Base-by-base conservation (phyloP, 2,797 vertebrate genomes). In the Neoniphon sammara region DNA sequence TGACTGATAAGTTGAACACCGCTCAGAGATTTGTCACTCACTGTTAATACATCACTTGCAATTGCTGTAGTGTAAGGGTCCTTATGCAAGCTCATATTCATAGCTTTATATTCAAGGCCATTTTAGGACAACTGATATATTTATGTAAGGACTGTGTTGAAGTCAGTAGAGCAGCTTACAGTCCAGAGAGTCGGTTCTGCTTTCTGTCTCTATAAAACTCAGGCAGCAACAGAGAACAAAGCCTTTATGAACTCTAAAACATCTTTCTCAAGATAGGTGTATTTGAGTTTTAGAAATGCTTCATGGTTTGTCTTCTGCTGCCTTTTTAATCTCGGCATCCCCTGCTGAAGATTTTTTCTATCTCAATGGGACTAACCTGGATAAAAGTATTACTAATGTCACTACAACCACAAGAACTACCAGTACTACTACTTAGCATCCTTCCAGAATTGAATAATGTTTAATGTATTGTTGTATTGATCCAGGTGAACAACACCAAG, bases 401-500 rank as follows among this genome's bases (percentile, higher is more conserved):
- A n/a, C n/a, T n/a, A n/a, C n/a, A n/a, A 27, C 25, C 4, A 27
- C 25, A 2, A 27, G 25, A 27, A 27, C 25, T 36, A 36, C 6
- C 34, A 7, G 1, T 36, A 7, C 34, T 36, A 36, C 34, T 36
- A 36, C 9, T 36, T n/a, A n/a, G n/a, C n/a, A n/a, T n/a, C n/a
- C n/a, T 69, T 14, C n/a, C 7, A 62, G n/a, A 30, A 64, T 7
- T 54, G 11, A 47, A 7, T 9, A 12, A 11, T 34, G 66, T 57
- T 21, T 12, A 12, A 58, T 46, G 44, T 46, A 0, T 46, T 2
- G 2, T 11, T 49, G 44, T 20, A 30, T 44, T 14, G 14, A n/a
- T 53, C 4, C 89, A 99, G 98, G 94, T 95, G 4, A 96, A 94
- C 87, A 93, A 90, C 77, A 91, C 58, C 4, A 93, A 95, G 77